Percentiles rank a stretch among this genome's conserved stretches.
These are phyloP conservation scores for Epizoanthus stellaris DNA, from an alignment of 92 coral and sea anemone species.

Conservation along the genomic window DNA sequence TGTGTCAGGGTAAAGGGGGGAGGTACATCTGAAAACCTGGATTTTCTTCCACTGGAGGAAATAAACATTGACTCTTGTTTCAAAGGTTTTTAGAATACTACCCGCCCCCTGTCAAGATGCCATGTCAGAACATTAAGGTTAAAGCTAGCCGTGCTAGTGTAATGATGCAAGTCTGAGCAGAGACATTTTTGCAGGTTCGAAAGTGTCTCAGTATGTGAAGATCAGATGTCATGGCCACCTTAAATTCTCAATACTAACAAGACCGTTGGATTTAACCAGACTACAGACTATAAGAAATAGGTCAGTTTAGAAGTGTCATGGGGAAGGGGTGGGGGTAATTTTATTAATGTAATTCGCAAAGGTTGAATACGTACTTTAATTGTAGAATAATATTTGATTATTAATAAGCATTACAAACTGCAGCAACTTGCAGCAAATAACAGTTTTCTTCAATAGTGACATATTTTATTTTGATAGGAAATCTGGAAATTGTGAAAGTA, in stretches of 20 bases:
- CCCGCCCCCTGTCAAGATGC: neutral
- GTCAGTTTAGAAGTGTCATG: neutral
- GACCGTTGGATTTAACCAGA: neutral
- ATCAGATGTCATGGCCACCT: neutral
- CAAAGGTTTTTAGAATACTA: neutral
- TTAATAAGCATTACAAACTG: no score
- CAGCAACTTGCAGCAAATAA: neutral
- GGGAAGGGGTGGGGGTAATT: neutral
- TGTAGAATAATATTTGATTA: neutral
- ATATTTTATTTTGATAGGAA: neutral
- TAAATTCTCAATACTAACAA: neutral
- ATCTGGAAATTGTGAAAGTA: no score
- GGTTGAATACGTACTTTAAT: neutral
- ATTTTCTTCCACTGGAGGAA: no score
- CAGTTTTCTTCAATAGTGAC: neutral
- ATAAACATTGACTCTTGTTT: neutral
- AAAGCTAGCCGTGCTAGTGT: conserved; percentile 11
- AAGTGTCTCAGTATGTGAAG: conserved; percentile 6
- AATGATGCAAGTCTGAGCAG: neutral
- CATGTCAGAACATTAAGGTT: neutral
- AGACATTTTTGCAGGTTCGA: conserved; percentile 33
- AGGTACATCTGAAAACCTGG: no score
- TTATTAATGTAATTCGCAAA: neutral
- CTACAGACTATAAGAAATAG: conserved; percentile 2
- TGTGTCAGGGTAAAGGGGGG: neutral